Evolutionary conservation across 2,888 invertebrate species (phyloP).

Genomic region (Leptothorax acervorum): DNA sequence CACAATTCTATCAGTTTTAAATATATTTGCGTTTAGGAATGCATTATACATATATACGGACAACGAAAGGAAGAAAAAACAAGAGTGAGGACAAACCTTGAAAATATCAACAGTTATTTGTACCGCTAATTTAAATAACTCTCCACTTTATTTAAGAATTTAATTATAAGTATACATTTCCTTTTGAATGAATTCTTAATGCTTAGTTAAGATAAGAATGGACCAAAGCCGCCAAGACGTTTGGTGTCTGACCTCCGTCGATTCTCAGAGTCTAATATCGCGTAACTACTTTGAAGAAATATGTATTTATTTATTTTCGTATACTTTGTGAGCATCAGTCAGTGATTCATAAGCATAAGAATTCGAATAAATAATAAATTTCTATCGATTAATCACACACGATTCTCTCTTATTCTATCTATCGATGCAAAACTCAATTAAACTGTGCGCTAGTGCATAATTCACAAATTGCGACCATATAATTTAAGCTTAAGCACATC

Average conservation of each 20-base stretch:
- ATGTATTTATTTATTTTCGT: constrained; percentile 65
- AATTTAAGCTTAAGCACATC: constrained; percentile 19
- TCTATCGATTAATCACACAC: constrained; percentile 29
- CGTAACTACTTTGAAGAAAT: constrained; percentile 31
- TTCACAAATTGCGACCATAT: background rate
- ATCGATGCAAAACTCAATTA: background rate
- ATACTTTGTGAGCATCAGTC: constrained; percentile 57
- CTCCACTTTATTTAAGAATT: constrained; percentile 63
- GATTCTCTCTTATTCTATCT: constrained; percentile 10
- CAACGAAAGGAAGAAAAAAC: constrained; percentile 35
- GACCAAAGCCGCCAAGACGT: constrained; percentile 71
- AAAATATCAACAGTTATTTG: constrained; percentile 32
- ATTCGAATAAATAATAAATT: constrained; percentile 59
- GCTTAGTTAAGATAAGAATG: constrained; percentile 69
- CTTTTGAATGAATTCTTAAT: constrained; percentile 57
- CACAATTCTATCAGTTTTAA: constrained; percentile 23
- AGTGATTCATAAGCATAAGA: constrained; percentile 53
- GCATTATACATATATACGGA: constrained; percentile 43
- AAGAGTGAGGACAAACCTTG: constrained; percentile 53
- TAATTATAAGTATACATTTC: constrained; percentile 51
- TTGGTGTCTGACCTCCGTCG: constrained; percentile 58
- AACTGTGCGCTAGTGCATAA: background rate
- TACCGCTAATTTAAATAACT: constrained; percentile 63
- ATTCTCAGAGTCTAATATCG: constrained; percentile 42
- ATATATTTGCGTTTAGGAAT: constrained; percentile 27